Evolutionary conservation across 2,113 vertebrate species (phyloP).

Genomic region (Tonatia bakeri): DNA sequence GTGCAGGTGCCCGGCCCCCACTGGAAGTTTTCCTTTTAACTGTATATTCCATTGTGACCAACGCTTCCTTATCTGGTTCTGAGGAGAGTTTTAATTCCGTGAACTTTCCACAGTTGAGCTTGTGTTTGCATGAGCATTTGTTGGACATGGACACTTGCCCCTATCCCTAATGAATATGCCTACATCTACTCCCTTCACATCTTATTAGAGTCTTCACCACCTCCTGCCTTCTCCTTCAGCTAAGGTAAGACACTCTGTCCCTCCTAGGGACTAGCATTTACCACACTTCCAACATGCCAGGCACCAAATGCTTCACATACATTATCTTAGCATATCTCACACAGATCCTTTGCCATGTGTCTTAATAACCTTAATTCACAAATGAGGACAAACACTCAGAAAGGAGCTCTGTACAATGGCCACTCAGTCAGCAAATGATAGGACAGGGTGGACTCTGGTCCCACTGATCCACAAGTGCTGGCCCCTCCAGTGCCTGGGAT

Average conservation of each 20-base stretch:
- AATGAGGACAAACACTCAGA: neutral
- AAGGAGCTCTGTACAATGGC: neutral
- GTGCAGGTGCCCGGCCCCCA: neutral
- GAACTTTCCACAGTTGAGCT: neutral
- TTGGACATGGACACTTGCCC: neutral
- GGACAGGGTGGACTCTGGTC: neutral
- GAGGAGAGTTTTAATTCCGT: neutral
- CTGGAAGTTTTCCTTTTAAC: neutral
- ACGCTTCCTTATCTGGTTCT: neutral
- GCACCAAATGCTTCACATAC: fast-evolving
- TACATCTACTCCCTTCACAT: neutral
- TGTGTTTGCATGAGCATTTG: neutral
- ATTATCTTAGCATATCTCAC: neutral
- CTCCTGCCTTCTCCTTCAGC: neutral
- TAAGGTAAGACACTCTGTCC: neutral
- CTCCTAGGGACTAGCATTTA: neutral
- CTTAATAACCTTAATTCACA: neutral
- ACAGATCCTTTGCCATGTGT: neutral
- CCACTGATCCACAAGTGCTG: neutral
- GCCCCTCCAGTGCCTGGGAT: neutral
- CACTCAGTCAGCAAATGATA: neutral
- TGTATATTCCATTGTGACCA: neutral
- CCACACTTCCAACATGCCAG: neutral
- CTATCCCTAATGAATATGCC: neutral
- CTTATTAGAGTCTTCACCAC: neutral